These are phyloP conservation scores for Xiphophorus couchianus DNA, from an alignment of 2,113 vertebrate species.

Conservation along the genomic window DNA sequence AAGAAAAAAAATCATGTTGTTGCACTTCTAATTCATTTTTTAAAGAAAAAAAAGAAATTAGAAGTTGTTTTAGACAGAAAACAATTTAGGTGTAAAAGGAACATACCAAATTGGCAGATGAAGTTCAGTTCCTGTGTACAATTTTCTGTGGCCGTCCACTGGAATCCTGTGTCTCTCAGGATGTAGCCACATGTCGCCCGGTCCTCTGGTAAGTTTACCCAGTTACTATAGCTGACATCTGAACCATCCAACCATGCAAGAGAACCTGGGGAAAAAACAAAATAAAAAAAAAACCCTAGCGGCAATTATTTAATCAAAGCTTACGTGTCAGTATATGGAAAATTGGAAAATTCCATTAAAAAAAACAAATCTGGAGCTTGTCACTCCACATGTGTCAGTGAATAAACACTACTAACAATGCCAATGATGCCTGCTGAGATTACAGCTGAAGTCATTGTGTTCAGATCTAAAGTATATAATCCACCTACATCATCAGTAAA, in stretches of 20 bases:
- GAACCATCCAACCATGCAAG: conserved; percentile 90
- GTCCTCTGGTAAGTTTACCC: conserved; percentile 69
- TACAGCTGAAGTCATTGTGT: neutral
- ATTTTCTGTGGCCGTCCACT: conserved; percentile 84
- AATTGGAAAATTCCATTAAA: neutral
- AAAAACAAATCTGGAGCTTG: conserved; percentile 24
- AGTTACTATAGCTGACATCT: conserved; percentile 87
- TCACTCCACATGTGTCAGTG: conserved; percentile 8
- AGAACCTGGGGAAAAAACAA: conserved; percentile 69
- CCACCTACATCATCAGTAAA: neutral
- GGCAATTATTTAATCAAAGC: neutral
- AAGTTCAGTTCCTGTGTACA: conserved; percentile 88
- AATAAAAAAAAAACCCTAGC: neutral
- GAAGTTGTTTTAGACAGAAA: conserved; percentile 63
- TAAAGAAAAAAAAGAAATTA: neutral
- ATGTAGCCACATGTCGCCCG: conserved; percentile 82
- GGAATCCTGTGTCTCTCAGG: conserved; percentile 79
- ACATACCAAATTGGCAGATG: conserved; percentile 90
- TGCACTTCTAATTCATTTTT: neutral
- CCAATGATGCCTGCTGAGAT: conserved; percentile 23
- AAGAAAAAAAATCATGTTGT: neutral
- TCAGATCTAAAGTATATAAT: neutral
- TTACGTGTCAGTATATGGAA: neutral
- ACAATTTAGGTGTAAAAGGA: neutral
- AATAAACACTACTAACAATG: conserved; percentile 35